Conservation (phyloP, 1,140 invertebrate species). For the Hypothenemus hampei region DNA sequence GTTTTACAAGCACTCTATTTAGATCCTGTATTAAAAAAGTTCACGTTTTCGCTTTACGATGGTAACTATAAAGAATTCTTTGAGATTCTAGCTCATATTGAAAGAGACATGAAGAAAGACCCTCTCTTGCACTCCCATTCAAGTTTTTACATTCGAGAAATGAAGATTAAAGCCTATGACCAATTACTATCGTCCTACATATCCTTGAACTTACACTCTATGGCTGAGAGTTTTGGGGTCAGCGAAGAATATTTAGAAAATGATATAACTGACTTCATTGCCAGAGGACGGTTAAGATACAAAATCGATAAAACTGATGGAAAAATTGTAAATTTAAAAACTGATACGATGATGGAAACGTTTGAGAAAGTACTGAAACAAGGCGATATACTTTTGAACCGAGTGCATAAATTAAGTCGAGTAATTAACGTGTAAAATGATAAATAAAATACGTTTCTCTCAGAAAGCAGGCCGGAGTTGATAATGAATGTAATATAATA, state of each 20-base stretch:
- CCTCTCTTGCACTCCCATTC: conserved; percentile 88
- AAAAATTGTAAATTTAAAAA: conserved; percentile 90
- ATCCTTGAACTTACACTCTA: conserved; percentile 87
- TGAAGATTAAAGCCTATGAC: conserved; percentile 93
- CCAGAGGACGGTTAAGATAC: conserved; percentile 88
- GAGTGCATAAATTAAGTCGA: conserved; percentile 94
- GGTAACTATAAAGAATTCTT: conserved; percentile 96
- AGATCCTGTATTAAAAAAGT: conserved; percentile 75
- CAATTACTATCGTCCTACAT: conserved; percentile 93
- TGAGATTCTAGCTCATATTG: conserved; percentile 69
- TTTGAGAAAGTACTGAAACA: conserved; percentile 96
- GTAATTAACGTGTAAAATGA: conserved; percentile 71
- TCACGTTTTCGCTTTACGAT: conserved; percentile 90
- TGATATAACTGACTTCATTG: conserved; percentile 82
- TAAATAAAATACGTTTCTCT: too few species aligned
- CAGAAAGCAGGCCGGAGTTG: too few species aligned
- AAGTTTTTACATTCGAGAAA: conserved; percentile 91
- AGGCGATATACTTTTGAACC: conserved; percentile 92
- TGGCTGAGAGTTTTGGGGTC: conserved; percentile 94
- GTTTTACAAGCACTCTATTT: conserved; percentile 87
- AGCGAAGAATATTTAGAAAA: conserved; percentile 88
- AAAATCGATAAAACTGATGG: conserved; percentile 95
- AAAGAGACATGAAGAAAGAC: conserved; percentile 80
- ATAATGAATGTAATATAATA: too few species aligned
- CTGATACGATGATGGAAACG: conserved; percentile 76